phyloP scores from a whole-genome alignment of 1,140 invertebrate genomes.

The Epicauta chinensis region DNA sequence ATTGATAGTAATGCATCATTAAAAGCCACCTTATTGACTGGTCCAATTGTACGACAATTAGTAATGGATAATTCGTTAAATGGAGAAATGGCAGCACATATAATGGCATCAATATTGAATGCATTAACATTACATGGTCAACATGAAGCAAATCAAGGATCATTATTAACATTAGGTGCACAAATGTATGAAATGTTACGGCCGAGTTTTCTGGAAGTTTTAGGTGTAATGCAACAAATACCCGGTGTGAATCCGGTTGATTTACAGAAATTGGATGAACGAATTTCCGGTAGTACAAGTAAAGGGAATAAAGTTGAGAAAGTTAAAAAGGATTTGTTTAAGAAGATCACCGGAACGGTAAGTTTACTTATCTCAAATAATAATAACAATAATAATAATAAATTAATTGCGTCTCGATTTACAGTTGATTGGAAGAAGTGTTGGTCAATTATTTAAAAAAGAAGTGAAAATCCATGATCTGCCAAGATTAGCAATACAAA shows the following conservation, averaged over 20 bases:
- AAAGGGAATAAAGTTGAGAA: constrained; percentile 78
- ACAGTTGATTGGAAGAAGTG: constrained; percentile 71
- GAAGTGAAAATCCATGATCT: constrained; percentile 79
- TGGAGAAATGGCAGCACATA: constrained; percentile 58
- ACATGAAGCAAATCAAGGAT: constrained; percentile 75
- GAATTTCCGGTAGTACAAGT: constrained; percentile 60
- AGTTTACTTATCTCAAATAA: constrained; percentile 20
- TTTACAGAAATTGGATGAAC: constrained; percentile 76
- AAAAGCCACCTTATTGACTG: constrained; percentile 65
- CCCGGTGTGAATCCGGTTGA: constrained; percentile 71
- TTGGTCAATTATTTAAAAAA: constrained; percentile 79
- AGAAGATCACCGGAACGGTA: constrained; percentile 77
- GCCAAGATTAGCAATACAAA: constrained; percentile 56
- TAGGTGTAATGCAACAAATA: constrained; percentile 64
- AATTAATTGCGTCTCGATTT: constrained; percentile 20
- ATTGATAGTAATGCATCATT: constrained; percentile 73
- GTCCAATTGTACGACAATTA: constrained; percentile 55
- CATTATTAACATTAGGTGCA: constrained; percentile 59
- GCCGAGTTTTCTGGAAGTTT: constrained; percentile 63
- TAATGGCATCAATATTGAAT: constrained; percentile 67
- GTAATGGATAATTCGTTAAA: constrained; percentile 54
- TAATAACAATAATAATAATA: too few relatives aligned
- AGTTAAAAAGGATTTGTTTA: constrained; percentile 84
- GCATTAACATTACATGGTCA: constrained; percentile 74
- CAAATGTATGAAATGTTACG: constrained; percentile 77